Conservation (phyloP, 2,797 vertebrate species). For the Euthynnus affinis region DNA sequence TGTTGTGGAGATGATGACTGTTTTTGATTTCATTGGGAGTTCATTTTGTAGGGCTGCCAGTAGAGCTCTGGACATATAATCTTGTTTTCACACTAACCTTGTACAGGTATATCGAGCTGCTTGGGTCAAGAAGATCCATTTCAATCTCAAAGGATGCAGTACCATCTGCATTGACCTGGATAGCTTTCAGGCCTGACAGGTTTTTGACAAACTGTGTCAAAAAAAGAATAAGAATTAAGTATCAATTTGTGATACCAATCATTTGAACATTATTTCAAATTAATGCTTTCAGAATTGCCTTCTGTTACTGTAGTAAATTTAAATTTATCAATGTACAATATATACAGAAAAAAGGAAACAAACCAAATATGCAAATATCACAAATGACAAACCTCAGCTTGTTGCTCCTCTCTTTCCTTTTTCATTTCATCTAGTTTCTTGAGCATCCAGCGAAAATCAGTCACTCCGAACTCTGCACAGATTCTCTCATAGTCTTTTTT, state of each 20-base stretch:
- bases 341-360: not conserved
- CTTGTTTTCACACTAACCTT: slow-evolving; percentile 83
- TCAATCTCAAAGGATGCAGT: slow-evolving; percentile 88
- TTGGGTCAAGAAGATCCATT: slow-evolving; percentile 87
- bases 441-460: slow-evolving; percentile 92
- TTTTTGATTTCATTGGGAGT: not conserved
- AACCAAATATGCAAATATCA: not conserved
- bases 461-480: slow-evolving; percentile 89
- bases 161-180: slow-evolving; percentile 83
- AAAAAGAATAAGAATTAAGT: not conserved
- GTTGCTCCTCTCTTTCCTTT: slow-evolving; percentile 84
- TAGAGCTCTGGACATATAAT: not conserved
- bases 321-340: not conserved
- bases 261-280: not conserved
- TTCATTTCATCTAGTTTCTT: slow-evolving; percentile 89
- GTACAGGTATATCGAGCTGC: slow-evolving; percentile 87
- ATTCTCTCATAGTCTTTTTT: slow-evolving; percentile 91
- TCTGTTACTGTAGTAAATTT: not conserved
- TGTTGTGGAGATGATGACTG: not conserved
- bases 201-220: slow-evolving; percentile 82
- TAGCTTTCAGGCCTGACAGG: slow-evolving; percentile 83
- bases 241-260: not conserved
- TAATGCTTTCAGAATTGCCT: not conserved
- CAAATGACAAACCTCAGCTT: slow-evolving; percentile 81
- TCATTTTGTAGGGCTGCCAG: not conserved